Percentiles rank a stretch among this genome's conserved stretches.
Conservation (phyloP, 2,797 vertebrate genomes). For the Coranthus polyacanthus region DNA sequence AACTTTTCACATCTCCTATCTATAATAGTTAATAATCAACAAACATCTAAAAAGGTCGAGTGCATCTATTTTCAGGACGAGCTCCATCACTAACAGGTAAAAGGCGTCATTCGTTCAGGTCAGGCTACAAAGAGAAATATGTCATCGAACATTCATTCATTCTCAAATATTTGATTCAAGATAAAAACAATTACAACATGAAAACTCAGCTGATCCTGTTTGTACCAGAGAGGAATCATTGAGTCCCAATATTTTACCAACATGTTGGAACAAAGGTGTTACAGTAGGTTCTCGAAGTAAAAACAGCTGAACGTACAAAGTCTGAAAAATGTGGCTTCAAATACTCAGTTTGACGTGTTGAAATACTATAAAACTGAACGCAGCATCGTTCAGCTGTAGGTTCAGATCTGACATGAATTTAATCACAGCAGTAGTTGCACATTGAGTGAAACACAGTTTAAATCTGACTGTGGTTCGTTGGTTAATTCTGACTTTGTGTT, state of each 20-base stretch:
- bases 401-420: background rate
- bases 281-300: constrained; percentile 12
- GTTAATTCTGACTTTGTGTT: background rate
- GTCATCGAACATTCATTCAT: constrained; percentile 12
- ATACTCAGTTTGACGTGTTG: no score
- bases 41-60: constrained; percentile 32
- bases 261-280: background rate
- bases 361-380: constrained; percentile 28
- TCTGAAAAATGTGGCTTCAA: constrained; percentile 43
- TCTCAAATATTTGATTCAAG: constrained; percentile 36
- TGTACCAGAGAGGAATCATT: constrained; percentile 38
- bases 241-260: constrained; percentile 13
- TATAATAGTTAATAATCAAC: constrained; percentile 9
- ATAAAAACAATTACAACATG: constrained; percentile 34
- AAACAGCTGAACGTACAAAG: constrained; percentile 54
- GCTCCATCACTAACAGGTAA: constrained; percentile 18
- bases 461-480: no score
- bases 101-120: constrained; percentile 26
- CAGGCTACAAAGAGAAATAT: constrained; percentile 10
- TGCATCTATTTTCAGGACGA: constrained; percentile 18
- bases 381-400: constrained; percentile 57
- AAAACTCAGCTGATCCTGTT: constrained; percentile 11
- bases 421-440: constrained; percentile 10
- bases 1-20: constrained; percentile 9
- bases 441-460: constrained; percentile 1